These are phyloP conservation scores for Phania funesta DNA, from an alignment of 2,888 invertebrate genomes.

Conservation along the genomic window DNA sequence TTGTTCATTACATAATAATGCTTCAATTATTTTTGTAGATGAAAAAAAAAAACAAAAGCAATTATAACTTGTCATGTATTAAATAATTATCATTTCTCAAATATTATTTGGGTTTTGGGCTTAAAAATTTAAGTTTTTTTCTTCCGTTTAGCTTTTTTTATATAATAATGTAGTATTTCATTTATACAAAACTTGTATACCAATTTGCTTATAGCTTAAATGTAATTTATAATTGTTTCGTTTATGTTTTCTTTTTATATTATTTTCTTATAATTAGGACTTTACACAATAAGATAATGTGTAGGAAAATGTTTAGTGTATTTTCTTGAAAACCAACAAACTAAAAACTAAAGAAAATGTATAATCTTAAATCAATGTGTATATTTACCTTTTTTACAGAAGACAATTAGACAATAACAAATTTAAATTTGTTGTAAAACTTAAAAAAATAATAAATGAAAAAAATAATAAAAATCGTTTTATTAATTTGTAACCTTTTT, in stretches of 20 bases:
- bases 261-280: constrained; percentile 54
- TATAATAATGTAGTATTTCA: constrained; percentile 29
- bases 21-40: too few relatives aligned
- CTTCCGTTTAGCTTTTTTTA: constrained; percentile 21
- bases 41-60: too few relatives aligned
- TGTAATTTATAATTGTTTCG: constrained; percentile 38
- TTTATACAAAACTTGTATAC: constrained; percentile 17
- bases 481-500: constrained; percentile 8
- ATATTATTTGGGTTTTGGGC: constrained; percentile 52
- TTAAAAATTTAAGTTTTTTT: constrained; percentile 5
- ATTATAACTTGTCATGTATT: too few relatives aligned
- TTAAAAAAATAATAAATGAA: constrained; percentile 49
- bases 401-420: constrained; percentile 68
- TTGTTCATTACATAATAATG: neutral
- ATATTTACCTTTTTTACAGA: constrained; percentile 63
- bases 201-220: constrained; percentile 34
- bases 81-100: constrained; percentile 47
- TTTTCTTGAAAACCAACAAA: constrained; percentile 37
- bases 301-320: constrained; percentile 66
- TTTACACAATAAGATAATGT: constrained; percentile 61
- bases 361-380: constrained; percentile 62
- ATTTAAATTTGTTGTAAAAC: constrained; percentile 67
- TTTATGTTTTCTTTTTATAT: constrained; percentile 31
- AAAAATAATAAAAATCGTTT: constrained; percentile 36
- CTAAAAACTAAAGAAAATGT: constrained; percentile 35